phyloP scores from a whole-genome alignment of 2,113 vertebrate genomes.

The Ancistrus triradiatus region DNA sequence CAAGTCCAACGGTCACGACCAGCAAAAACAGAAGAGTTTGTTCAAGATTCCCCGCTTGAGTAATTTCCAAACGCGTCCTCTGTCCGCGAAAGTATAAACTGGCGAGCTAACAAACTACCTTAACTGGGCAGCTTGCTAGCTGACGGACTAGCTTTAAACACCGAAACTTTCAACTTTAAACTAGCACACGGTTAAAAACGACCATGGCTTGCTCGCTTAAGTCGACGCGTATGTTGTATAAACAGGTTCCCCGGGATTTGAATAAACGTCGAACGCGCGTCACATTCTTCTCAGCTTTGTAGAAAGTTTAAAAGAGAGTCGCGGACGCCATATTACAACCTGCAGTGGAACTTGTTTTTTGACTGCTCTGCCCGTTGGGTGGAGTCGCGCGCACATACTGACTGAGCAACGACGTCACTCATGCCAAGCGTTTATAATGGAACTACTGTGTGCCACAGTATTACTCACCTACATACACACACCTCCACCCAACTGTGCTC shows the following conservation, averaged over 20 bases:
- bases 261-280: background rate
- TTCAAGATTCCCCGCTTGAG: background rate
- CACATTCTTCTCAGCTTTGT: slow-evolving; percentile 5
- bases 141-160: slow-evolving; percentile 6
- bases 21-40: background rate
- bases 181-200: background rate
- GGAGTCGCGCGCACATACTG: slow-evolving; percentile 39
- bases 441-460: slow-evolving; percentile 14
- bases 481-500: background rate
- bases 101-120: slow-evolving; percentile 23
- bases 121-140: slow-evolving; percentile 18
- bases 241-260: background rate
- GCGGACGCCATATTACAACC: slow-evolving; percentile 42
- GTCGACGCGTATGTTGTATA: background rate
- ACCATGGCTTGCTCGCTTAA: slow-evolving; percentile 14
- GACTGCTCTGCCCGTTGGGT: slow-evolving; percentile 33
- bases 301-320: slow-evolving; percentile 25
- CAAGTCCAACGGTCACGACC: background rate
- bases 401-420: background rate
- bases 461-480: background rate
- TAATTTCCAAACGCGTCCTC: background rate
- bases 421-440: background rate
- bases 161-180: slow-evolving; percentile 29
- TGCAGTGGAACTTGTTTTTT: slow-evolving; percentile 38
- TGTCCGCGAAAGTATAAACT: background rate